Evolutionary conservation across 2,797 vertebrate species (phyloP), one percentile per base, ranked within the genome.

Genomic region (Percopsis omiscomaycus): DNA sequence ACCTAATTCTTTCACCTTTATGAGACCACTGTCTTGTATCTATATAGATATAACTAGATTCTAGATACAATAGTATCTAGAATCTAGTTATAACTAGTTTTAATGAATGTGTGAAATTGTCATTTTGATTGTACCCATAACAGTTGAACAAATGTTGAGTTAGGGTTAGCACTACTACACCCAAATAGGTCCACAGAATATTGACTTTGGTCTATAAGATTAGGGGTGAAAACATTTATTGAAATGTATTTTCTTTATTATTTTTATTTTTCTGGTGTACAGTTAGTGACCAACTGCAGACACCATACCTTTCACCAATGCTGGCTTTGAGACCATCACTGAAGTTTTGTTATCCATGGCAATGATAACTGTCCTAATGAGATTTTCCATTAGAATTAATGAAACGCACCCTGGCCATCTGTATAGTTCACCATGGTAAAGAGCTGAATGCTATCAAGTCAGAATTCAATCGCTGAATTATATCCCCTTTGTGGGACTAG

Each of bases 381-480:
- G 84, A 88, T 89, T 86, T 86, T 80, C 84, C 78, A 89, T 88
- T 86, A 83, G 79, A 83, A 84, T 80, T 81, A 84, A 82, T 78
- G 81, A 87, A 86, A 87, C 81, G 65, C 79, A 85, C 68, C 72
- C 70, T 61, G 46, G 70, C 79, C 86, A 86, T 89, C 82, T 85
- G 84, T 76, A 74, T 68, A 75, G 86, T 81, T 86, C 82, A 65
- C 75, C 62, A 53, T 75, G 73, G 86, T 71, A 82, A 83, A 88
- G 82, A 67, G 78, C 83, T 88, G 84, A 90, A 90, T 87, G 78
- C 88, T 91, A 88, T 89, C 86, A 79, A 83, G 77, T 60, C 70
- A 66, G 73, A 87, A 90, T 90, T 89, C 78, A 90, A 89, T 91
- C 84, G 76, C 81, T 78, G 82, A 86, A 88, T 91, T 92, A 91